phyloP scores from a whole-genome alignment of 2,797 vertebrate genomes.

The Psittacula derbiana region DNA sequence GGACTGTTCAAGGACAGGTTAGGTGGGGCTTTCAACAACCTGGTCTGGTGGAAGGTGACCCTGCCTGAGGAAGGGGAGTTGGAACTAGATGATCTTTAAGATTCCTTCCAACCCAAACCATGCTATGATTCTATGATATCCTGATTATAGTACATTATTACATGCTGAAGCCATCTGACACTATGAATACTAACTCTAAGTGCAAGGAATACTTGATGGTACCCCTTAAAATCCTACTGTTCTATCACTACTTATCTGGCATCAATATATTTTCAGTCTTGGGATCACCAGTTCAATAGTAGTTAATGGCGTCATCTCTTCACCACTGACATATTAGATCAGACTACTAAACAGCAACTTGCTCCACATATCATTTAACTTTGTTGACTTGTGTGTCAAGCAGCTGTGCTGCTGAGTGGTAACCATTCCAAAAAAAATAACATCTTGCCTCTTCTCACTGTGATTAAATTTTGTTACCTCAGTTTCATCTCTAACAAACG shows the following conservation, averaged over 20 bases:
- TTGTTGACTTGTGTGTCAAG: not conserved
- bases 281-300: not conserved
- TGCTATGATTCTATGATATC: not conserved
- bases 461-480: not conserved
- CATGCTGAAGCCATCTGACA: not conserved
- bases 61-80: not conserved
- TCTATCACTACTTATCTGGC: not conserved
- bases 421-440: not conserved
- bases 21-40: not conserved
- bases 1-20: not conserved
- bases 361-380: fast-evolving
- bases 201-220: not conserved
- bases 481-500: not conserved
- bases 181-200: not conserved
- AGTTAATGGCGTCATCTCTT: not conserved
- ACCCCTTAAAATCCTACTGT: not conserved
- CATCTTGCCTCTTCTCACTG: not conserved
- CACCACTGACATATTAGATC: not conserved
- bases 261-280: not conserved
- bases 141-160: not conserved
- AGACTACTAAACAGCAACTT: not conserved
- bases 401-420: not conserved
- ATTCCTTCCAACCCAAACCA: not conserved
- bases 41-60: not conserved
- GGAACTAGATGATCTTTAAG: not conserved